Conservation (phyloP, 2,797 vertebrate species). For the Sebastes vulpes region DNA sequence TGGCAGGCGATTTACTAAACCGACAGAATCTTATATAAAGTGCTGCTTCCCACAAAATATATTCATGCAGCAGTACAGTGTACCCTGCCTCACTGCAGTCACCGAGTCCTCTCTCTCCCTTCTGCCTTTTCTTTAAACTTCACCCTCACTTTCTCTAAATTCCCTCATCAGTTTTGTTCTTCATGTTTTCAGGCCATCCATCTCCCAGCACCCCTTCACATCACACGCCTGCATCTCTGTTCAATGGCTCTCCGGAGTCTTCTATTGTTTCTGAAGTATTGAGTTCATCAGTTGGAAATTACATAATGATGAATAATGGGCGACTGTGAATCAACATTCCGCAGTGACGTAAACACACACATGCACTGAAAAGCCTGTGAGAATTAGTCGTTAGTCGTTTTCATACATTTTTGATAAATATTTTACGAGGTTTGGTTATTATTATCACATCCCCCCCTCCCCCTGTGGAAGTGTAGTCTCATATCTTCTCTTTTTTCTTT, state of each 20-base stretch:
- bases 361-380: conserved; percentile 11
- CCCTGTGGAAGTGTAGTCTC: background rate
- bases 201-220: conserved; percentile 1
- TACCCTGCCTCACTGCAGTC: conserved; percentile 3
- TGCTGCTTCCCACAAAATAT: conserved; percentile 7
- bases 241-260: conserved; percentile 22
- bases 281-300: conserved; percentile 66
- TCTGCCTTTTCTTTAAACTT: background rate
- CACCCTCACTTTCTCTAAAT: background rate
- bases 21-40: conserved; percentile 11
- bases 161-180: conserved; percentile 13
- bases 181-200: background rate
- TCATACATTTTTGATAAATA: conserved; percentile 44
- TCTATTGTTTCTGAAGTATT: conserved; percentile 56
- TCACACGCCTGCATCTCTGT: background rate
- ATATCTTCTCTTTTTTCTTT: conserved; percentile 1
- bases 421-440: conserved; percentile 43
- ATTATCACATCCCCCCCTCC: conserved; percentile 1
- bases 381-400: conserved; percentile 26
- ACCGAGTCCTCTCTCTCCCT: background rate
- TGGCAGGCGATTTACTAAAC: conserved; percentile 28
- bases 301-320: conserved; percentile 52
- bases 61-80: conserved; percentile 14
- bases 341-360: conserved; percentile 12
- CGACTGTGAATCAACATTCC: conserved; percentile 48